A percentile compares a stretch with the other conserved stretches of the same genome.
phyloP scores from a whole-genome alignment of 2,888 invertebrate species.

The Drosophila antonietae region DNA sequence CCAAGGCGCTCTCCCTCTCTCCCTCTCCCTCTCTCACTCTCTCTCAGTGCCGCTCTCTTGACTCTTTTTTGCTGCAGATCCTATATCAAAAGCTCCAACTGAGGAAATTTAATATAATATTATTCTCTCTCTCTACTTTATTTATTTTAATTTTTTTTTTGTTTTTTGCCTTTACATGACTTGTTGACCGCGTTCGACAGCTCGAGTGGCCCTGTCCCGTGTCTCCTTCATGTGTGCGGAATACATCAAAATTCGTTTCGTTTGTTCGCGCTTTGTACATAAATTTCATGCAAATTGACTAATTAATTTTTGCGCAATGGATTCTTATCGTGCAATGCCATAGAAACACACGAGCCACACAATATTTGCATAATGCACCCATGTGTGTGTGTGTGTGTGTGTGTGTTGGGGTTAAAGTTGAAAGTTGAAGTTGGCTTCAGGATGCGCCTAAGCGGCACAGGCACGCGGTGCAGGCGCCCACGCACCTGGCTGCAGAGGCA shows the following conservation, averaged over 20 bases:
- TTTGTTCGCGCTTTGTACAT: constrained; percentile 77
- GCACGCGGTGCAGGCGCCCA: constrained; percentile 45
- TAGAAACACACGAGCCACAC: constrained; percentile 41
- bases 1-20: too few species aligned
- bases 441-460: constrained; percentile 49
- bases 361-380: constrained; percentile 64
- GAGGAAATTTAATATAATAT: too few species aligned
- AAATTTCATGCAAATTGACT: constrained; percentile 82
- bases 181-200: constrained; percentile 15
- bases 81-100: background rate
- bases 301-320: constrained; percentile 80
- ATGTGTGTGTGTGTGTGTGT: background rate
- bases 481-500: constrained; percentile 40
- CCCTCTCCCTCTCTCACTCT: too few species aligned
- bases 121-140: background rate
- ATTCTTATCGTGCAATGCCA: constrained; percentile 77
- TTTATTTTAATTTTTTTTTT: too few species aligned
- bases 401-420: background rate
- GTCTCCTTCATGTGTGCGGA: constrained; percentile 34
- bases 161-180: background rate
- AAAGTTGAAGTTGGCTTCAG: constrained; percentile 16
- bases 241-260: constrained; percentile 65
- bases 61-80: background rate
- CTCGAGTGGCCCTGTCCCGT: background rate
- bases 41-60: background rate